Evolutionary conservation across 2,888 invertebrate species (phyloP).

Genomic region (Bedellia somnulentella): DNA sequence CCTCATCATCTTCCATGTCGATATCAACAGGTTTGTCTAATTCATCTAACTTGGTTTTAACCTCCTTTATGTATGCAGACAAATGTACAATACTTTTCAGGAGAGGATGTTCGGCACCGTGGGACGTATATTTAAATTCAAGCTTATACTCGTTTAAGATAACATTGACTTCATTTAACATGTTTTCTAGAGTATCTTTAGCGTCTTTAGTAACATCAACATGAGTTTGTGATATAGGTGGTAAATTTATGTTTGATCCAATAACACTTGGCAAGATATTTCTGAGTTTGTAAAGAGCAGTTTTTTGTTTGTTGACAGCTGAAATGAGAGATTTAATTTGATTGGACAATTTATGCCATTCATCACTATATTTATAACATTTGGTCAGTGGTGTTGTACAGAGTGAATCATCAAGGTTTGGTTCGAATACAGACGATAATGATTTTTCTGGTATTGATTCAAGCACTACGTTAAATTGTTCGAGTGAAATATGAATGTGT

Average conservation of each 20-base stretch:
- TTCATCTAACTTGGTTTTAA: conserved; percentile 18
- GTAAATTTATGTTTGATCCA: conserved; percentile 16
- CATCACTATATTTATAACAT: conserved; percentile 37
- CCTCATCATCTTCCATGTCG: conserved; percentile 18
- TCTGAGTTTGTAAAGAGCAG: conserved; percentile 26
- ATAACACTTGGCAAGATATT: conserved; percentile 27
- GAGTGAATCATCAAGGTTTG: conserved; percentile 34
- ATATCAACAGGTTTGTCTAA: conserved; percentile 20
- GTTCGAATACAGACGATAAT: conserved; percentile 19
- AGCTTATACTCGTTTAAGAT: conserved; percentile 30
- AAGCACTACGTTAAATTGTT: conserved; percentile 70
- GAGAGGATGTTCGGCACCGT: conserved; percentile 27
- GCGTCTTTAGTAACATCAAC: conserved; percentile 31
- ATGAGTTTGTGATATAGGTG: conserved; percentile 29
- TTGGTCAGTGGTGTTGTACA: conserved; percentile 33
- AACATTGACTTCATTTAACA: conserved; percentile 20
- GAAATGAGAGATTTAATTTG: conserved; percentile 28
- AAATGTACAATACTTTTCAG: conserved; percentile 26
- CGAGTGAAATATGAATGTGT: conserved; percentile 56
- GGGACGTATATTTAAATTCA: conserved; percentile 20
- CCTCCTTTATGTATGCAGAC: conserved; percentile 22
- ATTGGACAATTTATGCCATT: conserved; percentile 32
- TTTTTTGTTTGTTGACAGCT: conserved; percentile 35
- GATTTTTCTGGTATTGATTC: conserved; percentile 45
- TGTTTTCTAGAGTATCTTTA: conserved; percentile 20